A percentile compares a stretch with the other conserved stretches of the same genome.
Conservation (phyloP, 2,888 invertebrate species). For the Itoplectis maculator region DNA sequence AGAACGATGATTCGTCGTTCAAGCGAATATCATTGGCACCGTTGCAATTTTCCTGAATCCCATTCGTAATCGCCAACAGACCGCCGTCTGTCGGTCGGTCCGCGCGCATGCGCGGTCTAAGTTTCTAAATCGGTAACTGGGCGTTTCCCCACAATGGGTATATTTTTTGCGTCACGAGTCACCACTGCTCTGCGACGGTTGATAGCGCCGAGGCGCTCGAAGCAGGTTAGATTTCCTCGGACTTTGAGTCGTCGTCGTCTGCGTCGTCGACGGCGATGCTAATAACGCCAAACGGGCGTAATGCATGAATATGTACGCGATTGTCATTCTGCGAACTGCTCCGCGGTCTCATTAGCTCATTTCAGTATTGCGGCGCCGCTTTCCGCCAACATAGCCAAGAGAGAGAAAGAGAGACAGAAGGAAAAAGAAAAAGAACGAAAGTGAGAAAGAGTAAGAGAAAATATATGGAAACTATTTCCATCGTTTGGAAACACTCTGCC, state of each 20-base stretch:
- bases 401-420: too few relatives aligned
- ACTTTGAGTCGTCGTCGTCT: constrained; percentile 19
- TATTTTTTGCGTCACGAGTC: constrained; percentile 2
- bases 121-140: constrained; percentile 16
- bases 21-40: constrained; percentile 42
- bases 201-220: background rate
- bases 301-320: constrained; percentile 16
- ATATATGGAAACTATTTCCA: too few relatives aligned
- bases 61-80: background rate
- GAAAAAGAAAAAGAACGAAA: background rate
- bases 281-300: background rate
- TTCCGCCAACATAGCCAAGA: background rate
- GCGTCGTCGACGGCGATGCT: background rate
- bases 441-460: too few relatives aligned
- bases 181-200: too few relatives aligned
- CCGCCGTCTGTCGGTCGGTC: too few relatives aligned
- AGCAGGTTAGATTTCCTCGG: constrained; percentile 36
- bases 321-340: background rate
- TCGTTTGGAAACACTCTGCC: too few relatives aligned
- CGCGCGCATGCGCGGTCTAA: background rate
- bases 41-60: constrained; percentile 29
- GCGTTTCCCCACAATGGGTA: constrained; percentile 29
- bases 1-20: constrained; percentile 23
- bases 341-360: background rate
- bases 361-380: background rate